Percentiles rank a stretch among this genome's conserved stretches.
Evolutionary conservation across 2,888 invertebrate genomes (phyloP).

Genomic region (Bhutanitis thaidina): DNA sequence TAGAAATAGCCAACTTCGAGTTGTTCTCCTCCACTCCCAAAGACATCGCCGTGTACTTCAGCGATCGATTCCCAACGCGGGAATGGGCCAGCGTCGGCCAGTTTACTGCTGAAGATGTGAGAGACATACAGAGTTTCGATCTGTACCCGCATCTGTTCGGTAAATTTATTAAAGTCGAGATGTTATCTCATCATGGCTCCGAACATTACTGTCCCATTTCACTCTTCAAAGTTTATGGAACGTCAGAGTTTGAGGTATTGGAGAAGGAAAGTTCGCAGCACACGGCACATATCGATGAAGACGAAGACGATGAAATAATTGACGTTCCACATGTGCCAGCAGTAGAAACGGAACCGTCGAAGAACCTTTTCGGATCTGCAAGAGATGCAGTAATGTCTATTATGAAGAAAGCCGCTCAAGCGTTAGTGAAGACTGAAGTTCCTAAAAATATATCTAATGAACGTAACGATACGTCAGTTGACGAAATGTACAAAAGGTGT

Average conservation of each 20-base stretch:
- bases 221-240: slow-evolving; percentile 95
- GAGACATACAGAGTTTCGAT: slow-evolving; percentile 92
- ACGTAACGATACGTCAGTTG: slow-evolving; percentile 65
- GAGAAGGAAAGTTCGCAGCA: slow-evolving; percentile 89
- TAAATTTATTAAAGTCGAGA: slow-evolving; percentile 93
- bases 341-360: slow-evolving; percentile 75
- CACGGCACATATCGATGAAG: slow-evolving; percentile 82
- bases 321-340: slow-evolving; percentile 75
- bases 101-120: slow-evolving; percentile 92
- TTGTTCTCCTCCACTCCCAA: slow-evolving; percentile 98
- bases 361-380: slow-evolving; percentile 91
- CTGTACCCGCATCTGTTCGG: slow-evolving; percentile 90
- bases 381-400: slow-evolving; percentile 95
- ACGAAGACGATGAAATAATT: slow-evolving; percentile 83
- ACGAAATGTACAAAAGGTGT: slow-evolving; percentile 77
- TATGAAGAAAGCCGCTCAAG: slow-evolving; percentile 94
- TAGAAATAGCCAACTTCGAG: slow-evolving; percentile 98
- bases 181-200: slow-evolving; percentile 95
- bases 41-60: slow-evolving; percentile 92
- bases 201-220: slow-evolving; percentile 99
- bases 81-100: slow-evolving; percentile 95
- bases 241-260: slow-evolving; percentile 93
- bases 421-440: slow-evolving; percentile 86
- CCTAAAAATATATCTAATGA: slow-evolving; percentile 80
- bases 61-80: slow-evolving; percentile 93